These are phyloP conservation scores for Morelia viridis DNA, from an alignment of 2,797 vertebrate species.

Conservation along the genomic window DNA sequence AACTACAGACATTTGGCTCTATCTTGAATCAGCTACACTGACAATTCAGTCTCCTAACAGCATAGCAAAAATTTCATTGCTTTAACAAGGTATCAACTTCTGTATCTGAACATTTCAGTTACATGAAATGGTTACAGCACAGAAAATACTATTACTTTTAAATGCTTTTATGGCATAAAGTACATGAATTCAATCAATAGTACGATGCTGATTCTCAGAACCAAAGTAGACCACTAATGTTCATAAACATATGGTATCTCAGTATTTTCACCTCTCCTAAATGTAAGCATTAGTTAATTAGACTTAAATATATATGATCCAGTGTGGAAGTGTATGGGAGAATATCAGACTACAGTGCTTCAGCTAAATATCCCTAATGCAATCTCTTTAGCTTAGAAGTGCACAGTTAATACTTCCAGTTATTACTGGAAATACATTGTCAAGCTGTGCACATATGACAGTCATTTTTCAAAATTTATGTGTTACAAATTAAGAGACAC, in stretches of 20 bases:
- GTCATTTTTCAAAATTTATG: neutral
- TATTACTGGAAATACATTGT: neutral
- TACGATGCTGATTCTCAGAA: neutral
- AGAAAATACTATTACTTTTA: neutral
- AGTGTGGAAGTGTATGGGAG: neutral
- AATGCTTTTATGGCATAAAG: neutral
- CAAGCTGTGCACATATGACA: neutral
- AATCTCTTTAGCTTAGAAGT: no score
- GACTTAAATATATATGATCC: neutral
- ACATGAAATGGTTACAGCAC: neutral
- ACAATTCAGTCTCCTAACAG: conserved; percentile 4
- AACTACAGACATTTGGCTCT: neutral
- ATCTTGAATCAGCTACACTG: neutral
- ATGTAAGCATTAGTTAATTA: neutral
- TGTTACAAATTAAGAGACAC: neutral
- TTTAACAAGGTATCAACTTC: neutral
- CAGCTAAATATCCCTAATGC: neutral
- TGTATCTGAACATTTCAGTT: neutral
- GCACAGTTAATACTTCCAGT: neutral
- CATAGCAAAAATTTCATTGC: neutral
- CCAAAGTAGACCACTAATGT: neutral
- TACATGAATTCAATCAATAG: neutral
- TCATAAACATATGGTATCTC: neutral
- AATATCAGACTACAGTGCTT: neutral
- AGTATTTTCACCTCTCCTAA: neutral